Percentiles rank a stretch among this genome's conserved stretches.
Evolutionary conservation across 1,140 invertebrate species (phyloP).

Genomic region (Grapholita molesta): DNA sequence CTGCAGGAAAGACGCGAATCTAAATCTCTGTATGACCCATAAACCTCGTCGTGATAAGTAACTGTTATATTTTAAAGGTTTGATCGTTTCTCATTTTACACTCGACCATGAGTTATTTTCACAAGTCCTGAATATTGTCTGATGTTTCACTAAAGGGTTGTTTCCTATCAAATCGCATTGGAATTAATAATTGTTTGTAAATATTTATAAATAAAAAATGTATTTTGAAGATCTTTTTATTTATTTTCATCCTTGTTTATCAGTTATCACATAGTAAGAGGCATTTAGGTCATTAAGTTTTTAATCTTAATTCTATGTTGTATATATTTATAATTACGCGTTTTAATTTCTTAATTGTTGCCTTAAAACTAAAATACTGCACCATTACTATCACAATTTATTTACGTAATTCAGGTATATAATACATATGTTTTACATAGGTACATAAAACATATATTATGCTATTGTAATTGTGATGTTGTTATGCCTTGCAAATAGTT

Average conservation of each 20-base stretch:
- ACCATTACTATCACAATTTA: neutral
- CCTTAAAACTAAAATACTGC: neutral
- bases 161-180: neutral
- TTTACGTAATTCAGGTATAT: neutral
- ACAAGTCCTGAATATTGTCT: neutral
- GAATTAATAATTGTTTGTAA: neutral
- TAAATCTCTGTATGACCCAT: no score
- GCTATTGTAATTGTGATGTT: neutral
- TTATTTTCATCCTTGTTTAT: neutral
- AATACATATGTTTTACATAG: neutral
- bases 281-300: neutral
- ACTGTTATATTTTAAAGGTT: neutral
- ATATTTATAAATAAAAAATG: constrained; percentile 1
- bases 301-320: neutral
- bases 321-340: neutral
- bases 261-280: neutral
- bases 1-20: no score
- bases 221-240: neutral
- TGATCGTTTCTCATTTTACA: neutral
- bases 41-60: neutral
- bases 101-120: neutral
- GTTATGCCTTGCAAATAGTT: no score
- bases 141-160: neutral
- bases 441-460: no score
- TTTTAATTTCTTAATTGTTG: neutral